phyloP scores from a whole-genome alignment of 2,888 invertebrate genomes.

The Xanthia togata region DNA sequence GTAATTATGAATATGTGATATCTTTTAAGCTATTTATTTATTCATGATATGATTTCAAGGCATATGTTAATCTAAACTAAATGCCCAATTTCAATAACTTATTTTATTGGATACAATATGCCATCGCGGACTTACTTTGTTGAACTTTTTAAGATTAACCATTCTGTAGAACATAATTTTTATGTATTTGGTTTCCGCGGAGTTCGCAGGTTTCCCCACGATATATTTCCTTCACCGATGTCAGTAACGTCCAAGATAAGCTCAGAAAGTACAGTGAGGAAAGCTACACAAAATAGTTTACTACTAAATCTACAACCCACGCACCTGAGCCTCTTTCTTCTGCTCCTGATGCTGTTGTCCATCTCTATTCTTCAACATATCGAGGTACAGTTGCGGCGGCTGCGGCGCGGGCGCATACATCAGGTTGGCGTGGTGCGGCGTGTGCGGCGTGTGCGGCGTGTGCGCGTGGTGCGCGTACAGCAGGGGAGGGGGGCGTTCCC shows the following conservation, averaged over 20 bases:
- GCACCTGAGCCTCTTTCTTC: constrained; percentile 84
- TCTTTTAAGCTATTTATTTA: no score
- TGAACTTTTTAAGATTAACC: no score
- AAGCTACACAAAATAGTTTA: background rate
- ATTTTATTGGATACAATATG: no score
- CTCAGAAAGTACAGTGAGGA: background rate
- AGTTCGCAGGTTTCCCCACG: no score
- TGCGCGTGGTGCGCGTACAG: constrained; percentile 86
- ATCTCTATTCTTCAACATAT: constrained; percentile 86
- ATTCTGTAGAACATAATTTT: no score
- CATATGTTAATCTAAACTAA: no score
- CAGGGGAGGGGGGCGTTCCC: constrained; percentile 84
- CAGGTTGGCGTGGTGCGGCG: constrained; percentile 80
- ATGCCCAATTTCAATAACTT: no score
- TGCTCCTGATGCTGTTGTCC: constrained; percentile 82
- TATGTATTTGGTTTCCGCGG: no score
- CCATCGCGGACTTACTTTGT: no score
- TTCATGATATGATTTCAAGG: no score
- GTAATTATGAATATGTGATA: no score
- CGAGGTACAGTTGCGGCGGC: constrained; percentile 83
- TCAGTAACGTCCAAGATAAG: background rate
- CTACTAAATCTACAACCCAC: constrained; percentile 15
- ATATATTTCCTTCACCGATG: background rate
- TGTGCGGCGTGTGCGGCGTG: constrained; percentile 84
- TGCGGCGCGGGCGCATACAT: constrained; percentile 86